A percentile compares a stretch with the other conserved stretches of the same genome.
phyloP scores from a whole-genome alignment of 2,888 invertebrate genomes.

The Andricus curvator region DNA sequence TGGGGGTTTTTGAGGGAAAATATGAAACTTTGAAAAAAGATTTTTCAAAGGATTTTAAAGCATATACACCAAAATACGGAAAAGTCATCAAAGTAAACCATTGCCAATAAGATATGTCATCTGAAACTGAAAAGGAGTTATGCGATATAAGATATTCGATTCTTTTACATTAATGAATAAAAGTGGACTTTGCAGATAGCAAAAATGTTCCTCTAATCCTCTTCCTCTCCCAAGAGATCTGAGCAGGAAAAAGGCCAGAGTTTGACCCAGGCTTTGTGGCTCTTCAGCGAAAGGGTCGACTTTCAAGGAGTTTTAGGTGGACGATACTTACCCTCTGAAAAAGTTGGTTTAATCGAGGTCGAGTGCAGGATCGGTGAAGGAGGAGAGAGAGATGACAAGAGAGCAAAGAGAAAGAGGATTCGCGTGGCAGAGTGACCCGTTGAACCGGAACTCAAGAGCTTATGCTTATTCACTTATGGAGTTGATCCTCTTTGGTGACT shows the following conservation, averaged over 20 bases:
- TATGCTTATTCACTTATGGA: slow-evolving; percentile 6
- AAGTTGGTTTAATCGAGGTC: slow-evolving; percentile 56
- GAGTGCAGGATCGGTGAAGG: slow-evolving; percentile 44
- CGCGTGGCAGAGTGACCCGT: slow-evolving; percentile 18
- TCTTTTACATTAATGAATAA: slow-evolving; percentile 10
- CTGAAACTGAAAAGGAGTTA: neutral
- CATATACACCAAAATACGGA: too few species aligned
- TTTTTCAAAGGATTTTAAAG: too few species aligned
- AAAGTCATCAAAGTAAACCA: too few species aligned
- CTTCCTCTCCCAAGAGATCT: slow-evolving; percentile 28
- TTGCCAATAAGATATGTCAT: neutral
- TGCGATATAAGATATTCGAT: slow-evolving; percentile 1
- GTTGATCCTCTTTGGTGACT: neutral
- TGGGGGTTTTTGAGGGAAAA: too few species aligned
- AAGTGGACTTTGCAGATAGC: slow-evolving; percentile 9
- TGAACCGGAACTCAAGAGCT: slow-evolving; percentile 32
- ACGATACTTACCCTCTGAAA: slow-evolving; percentile 38
- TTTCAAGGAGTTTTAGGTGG: slow-evolving; percentile 40
- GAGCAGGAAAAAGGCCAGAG: slow-evolving; percentile 29
- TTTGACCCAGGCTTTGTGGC: slow-evolving; percentile 26
- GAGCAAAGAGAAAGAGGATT: slow-evolving; percentile 27
- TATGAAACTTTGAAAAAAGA: too few species aligned
- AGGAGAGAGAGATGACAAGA: slow-evolving; percentile 28
- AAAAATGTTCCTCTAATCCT: neutral
- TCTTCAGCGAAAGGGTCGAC: slow-evolving; percentile 39